Base-by-base conservation (phyloP, 2,113 vertebrate species). In the Romanogobio albipinnatus region DNA sequence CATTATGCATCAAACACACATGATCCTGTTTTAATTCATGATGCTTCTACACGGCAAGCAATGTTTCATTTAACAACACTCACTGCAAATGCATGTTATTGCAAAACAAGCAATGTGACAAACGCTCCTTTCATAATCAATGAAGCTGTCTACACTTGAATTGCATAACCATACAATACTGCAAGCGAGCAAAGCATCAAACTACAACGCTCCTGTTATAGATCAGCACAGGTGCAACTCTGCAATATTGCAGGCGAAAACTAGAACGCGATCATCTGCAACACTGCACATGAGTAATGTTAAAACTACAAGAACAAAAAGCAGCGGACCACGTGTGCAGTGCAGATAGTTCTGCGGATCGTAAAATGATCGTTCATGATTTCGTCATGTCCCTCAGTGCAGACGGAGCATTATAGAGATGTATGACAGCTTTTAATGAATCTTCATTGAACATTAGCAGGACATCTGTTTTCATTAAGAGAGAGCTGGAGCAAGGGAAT, bases 401-500 rank as follows among this genome's bases (percentile, higher is more conserved):
- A 71, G 17, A 76, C 4, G 8, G 74, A 22, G 75, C 51, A 22
- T 22, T n/a, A 77, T 22, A 39, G 33, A 36, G 51, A 22, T n/a
- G n/a, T 58, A 58, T 58, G 19, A 43, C 5, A 59, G 29, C 29
- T 13, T 39, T 36, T 77, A 56, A 77, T 59, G 76, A 6, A 58
- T 77, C 76, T 58, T 58, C 17, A 39, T 0, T 39, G 33, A 58
- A 39, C 29, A 43, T n/a, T 58, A 43, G 19, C 24, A 76, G 24
- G 47, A 29, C 76, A 59, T 77, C 51, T 15, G 53, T 77, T 77
- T 77, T 14, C 51, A 77, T 58, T 58, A 77, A n/a, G 17, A 45
- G 4, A 71, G 43, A 39, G 61, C 24, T 29, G 61, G 26, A 64
- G 62, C 62, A 1, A 29, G 62, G 11, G 33, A 73, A 73, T n/a